Percentiles rank a stretch among this genome's conserved stretches.
phyloP scores from a whole-genome alignment of 2,113 vertebrate genomes.

The Progne subis region DNA sequence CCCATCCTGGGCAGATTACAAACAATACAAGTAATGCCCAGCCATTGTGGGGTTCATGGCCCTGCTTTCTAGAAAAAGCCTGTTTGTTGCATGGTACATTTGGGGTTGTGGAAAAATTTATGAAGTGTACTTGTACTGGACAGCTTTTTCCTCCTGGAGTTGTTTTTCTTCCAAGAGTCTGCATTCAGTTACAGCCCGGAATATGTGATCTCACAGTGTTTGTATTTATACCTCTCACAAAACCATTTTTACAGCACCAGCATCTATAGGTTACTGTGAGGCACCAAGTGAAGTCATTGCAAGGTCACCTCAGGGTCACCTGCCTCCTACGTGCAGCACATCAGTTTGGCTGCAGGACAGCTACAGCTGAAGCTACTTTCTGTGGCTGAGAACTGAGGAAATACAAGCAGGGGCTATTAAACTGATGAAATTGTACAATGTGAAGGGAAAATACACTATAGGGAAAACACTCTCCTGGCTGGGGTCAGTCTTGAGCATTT shows the following conservation, averaged over 20 bases:
- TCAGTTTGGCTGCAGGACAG: constrained; percentile 6
- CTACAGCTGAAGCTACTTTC: neutral
- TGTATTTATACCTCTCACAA: constrained; percentile 72
- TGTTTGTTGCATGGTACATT: constrained; percentile 34
- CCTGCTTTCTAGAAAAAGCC: neutral
- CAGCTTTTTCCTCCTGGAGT: constrained; percentile 68
- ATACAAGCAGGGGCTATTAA: neutral
- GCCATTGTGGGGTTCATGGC: neutral
- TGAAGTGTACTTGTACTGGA: constrained; percentile 49
- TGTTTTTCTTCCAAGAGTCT: constrained; percentile 75
- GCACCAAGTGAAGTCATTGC: neutral
- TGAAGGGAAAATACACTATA: neutral
- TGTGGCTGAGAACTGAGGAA: constrained; percentile 32
- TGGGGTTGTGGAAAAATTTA: constrained; percentile 70
- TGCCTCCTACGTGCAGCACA: constrained; percentile 19
- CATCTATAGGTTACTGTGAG: constrained; percentile 53
- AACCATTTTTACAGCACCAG: constrained; percentile 51
- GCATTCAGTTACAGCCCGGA: constrained; percentile 68
- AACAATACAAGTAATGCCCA: neutral
- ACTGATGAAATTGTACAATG: constrained; percentile 32
- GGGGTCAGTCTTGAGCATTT: neutral
- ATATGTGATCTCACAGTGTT: constrained; percentile 78
- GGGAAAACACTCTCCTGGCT: neutral
- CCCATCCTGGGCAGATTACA: neutral
- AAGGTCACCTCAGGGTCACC: constrained; percentile 33